Percentiles rank a stretch among this genome's conserved stretches.
Conservation (phyloP, 2,888 invertebrate species). For the Drepanosiphum platanoidis region DNA sequence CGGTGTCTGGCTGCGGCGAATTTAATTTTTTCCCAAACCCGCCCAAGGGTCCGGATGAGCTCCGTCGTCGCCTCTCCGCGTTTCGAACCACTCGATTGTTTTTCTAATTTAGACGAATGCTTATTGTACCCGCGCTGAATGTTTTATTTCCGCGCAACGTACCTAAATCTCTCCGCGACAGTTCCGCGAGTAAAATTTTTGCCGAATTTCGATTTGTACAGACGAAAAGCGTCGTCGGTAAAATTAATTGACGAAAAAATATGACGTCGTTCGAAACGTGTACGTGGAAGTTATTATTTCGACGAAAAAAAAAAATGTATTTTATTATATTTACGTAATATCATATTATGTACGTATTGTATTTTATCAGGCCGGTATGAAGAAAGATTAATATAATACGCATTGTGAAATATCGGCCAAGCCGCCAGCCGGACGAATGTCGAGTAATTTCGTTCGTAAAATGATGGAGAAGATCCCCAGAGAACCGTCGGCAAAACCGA, state of each 20-base stretch:
- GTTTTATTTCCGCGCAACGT: background rate
- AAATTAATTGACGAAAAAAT: too few relatives aligned
- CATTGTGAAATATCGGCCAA: background rate
- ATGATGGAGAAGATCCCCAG: conserved; percentile 47
- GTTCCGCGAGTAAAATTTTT: background rate
- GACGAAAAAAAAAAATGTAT: background rate
- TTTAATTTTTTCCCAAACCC: conserved; percentile 3
- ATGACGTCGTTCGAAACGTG: too few relatives aligned
- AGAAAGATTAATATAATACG: background rate
- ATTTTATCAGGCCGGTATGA: background rate
- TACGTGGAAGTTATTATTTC: too few relatives aligned
- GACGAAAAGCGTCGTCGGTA: too few relatives aligned
- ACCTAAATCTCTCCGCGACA: background rate
- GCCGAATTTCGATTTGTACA: background rate
- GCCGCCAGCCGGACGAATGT: background rate
- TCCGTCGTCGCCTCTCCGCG: background rate
- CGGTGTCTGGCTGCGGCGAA: background rate
- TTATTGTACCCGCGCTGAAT: background rate
- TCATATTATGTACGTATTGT: background rate
- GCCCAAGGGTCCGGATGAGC: background rate
- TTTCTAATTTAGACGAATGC: conserved; percentile 12
- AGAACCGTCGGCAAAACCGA: conserved; percentile 24
- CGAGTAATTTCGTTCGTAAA: conserved; percentile 35
- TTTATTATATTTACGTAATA: too few relatives aligned
- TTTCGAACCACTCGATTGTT: background rate